Conservation (phyloP, 2,888 invertebrate genomes). For the Gymnocheta viridis region DNA sequence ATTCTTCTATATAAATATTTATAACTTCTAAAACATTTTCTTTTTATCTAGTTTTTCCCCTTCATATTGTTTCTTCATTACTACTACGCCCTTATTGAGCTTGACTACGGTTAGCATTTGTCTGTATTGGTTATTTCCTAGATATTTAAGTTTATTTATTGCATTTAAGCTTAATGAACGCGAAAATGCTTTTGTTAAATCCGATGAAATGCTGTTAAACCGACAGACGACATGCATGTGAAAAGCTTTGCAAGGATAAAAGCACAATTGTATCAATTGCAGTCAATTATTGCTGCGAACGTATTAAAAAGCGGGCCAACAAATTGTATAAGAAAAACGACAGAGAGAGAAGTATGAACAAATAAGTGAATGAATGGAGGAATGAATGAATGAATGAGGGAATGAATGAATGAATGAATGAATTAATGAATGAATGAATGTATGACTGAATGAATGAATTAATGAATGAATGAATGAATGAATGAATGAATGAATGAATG, state of each 20-base stretch:
- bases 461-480: too few species aligned
- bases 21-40: neutral
- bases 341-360: neutral
- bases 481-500: too few species aligned
- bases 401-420: too few species aligned
- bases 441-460: too few species aligned
- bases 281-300: constrained; percentile 21
- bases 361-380: neutral
- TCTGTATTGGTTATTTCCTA: constrained; percentile 32
- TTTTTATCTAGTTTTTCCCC: neutral
- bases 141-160: constrained; percentile 59
- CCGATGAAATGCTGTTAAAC: constrained; percentile 49
- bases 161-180: constrained; percentile 66
- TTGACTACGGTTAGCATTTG: constrained; percentile 9
- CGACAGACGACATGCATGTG: constrained; percentile 11
- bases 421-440: too few species aligned
- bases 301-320: neutral
- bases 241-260: constrained; percentile 23
- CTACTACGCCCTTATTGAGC: neutral
- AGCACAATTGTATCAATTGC: constrained; percentile 42
- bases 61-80: neutral
- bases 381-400: neutral
- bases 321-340: neutral
- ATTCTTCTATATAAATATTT: too few species aligned
- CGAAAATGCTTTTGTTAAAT: constrained; percentile 62